These are phyloP conservation scores for Drosophila santomea DNA, from an alignment of 1,140 invertebrate genomes.

Conservation along the genomic window DNA sequence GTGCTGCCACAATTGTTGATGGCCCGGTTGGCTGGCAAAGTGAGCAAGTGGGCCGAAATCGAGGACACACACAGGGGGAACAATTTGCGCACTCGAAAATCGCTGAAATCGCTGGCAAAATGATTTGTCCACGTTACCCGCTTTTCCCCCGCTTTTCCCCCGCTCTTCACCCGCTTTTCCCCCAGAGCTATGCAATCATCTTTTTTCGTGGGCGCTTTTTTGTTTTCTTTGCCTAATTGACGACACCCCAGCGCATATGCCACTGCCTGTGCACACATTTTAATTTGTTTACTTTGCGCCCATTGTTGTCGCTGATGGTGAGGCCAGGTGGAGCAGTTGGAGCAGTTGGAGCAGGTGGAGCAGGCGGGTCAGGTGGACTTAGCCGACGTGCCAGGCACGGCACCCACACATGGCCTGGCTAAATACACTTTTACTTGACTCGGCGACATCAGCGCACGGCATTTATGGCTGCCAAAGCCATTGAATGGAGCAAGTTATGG, in stretches of 20 bases:
- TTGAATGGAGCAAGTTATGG: conserved; percentile 7
- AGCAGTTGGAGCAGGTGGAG: conserved; percentile 3
- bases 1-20: conserved; percentile 37
- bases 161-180: not conserved
- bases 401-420: conserved; percentile 41
- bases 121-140: conserved; percentile 55
- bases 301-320: conserved; percentile 53
- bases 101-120: conserved; percentile 62
- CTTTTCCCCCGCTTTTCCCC: too few species aligned
- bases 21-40: conserved; percentile 27
- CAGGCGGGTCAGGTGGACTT: conserved; percentile 8
- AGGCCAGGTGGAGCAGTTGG: conserved; percentile 8
- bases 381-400: conserved; percentile 44
- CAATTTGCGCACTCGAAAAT: conserved; percentile 62
- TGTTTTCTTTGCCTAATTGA: conserved; percentile 56
- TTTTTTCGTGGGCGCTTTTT: conserved; percentile 28
- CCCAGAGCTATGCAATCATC: conserved; percentile 69
- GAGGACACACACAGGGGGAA: conserved; percentile 59
- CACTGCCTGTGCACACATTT: conserved; percentile 68
- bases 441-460: conserved; percentile 66
- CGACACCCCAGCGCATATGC: conserved; percentile 34
- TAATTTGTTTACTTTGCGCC: conserved; percentile 78
- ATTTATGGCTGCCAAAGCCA: conserved; percentile 39
- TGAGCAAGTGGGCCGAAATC: conserved; percentile 60
- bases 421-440: conserved; percentile 79